Percentiles rank a stretch among this genome's conserved stretches.
These are phyloP conservation scores for Ditylenchus dipsaci DNA, from an alignment of 1,140 invertebrate genomes.

Conservation along the genomic window DNA sequence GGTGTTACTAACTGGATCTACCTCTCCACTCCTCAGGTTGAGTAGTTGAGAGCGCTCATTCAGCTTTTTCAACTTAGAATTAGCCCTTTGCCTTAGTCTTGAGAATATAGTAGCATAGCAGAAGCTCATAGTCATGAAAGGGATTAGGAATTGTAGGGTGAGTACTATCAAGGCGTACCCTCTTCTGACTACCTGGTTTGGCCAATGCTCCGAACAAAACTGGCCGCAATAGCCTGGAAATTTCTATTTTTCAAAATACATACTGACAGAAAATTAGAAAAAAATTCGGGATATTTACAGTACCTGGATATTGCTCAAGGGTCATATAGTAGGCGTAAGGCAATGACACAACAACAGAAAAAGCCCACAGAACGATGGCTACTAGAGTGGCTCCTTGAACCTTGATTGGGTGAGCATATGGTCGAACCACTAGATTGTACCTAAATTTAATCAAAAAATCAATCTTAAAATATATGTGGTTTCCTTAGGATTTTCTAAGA, in stretches of 20 bases:
- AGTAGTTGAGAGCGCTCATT: conserved; percentile 39
- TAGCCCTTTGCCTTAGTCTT: conserved; percentile 41
- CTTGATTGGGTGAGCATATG: conserved; percentile 46
- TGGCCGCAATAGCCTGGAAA: conserved; percentile 37
- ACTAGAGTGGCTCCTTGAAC: conserved; percentile 31
- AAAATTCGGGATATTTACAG: no score
- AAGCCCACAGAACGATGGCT: conserved; percentile 51
- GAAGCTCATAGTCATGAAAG: conserved; percentile 56
- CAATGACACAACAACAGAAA: conserved; percentile 55
- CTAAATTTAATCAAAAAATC: no score
- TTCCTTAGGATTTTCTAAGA: no score
- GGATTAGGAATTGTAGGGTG: conserved; percentile 52
- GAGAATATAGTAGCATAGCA: conserved; percentile 57
- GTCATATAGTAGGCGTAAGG: conserved; percentile 58
- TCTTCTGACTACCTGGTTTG: conserved; percentile 33
- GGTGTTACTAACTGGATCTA: background rate
- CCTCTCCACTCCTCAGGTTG: background rate
- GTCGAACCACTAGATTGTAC: conserved; percentile 53
- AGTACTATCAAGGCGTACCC: conserved; percentile 47
- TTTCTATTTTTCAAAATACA: no score
- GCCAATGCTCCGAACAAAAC: conserved; percentile 56
- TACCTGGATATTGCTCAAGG: conserved; percentile 47
- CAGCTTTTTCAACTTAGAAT: conserved; percentile 49
- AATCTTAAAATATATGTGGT: no score
- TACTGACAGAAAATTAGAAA: no score